phyloP scores from a whole-genome alignment of 2,113 vertebrate species.

The Eulemur rufifrons region DNA sequence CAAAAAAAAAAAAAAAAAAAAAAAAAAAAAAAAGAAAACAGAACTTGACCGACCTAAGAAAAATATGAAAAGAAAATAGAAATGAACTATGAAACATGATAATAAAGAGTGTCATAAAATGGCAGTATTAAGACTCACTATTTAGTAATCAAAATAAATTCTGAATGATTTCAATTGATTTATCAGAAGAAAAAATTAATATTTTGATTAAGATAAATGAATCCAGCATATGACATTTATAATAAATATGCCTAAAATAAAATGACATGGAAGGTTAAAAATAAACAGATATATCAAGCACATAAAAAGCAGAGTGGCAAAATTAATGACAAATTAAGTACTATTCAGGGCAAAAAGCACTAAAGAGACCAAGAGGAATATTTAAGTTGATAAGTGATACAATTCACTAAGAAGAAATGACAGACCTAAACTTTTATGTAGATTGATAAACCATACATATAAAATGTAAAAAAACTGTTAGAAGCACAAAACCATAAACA shows the following conservation, averaged over 20 bases:
- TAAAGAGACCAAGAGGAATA: slow-evolving; percentile 29
- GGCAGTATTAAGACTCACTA: not conserved
- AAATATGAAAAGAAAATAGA: not conserved
- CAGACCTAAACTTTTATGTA: slow-evolving; percentile 25
- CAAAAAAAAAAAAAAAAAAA: not conserved
- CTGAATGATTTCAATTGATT: not conserved
- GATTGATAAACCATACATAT: slow-evolving; percentile 2
- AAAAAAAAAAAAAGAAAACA: not conserved
- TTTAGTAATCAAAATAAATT: not conserved
- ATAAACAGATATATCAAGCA: not conserved
- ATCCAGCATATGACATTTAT: slow-evolving; percentile 10
- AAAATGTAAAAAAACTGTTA: not conserved
- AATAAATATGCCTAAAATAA: slow-evolving; percentile 36
- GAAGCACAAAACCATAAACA: slow-evolving; percentile 19
- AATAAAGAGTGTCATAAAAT: slow-evolving; percentile 1
- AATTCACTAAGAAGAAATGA: slow-evolving; percentile 40
- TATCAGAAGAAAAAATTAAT: slow-evolving; percentile 36
- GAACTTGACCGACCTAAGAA: not conserved
- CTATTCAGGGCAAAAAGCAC: slow-evolving; percentile 7
- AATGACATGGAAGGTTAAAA: slow-evolving; percentile 23
- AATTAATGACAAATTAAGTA: slow-evolving; percentile 66
- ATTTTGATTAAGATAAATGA: slow-evolving; percentile 47
- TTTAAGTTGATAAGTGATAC: slow-evolving; percentile 17
- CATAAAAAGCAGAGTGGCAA: slow-evolving; percentile 50
- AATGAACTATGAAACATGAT: not conserved